Base-by-base conservation (phyloP, 64 coral and sea anemone species). In the Anthopleura sola region DNA sequence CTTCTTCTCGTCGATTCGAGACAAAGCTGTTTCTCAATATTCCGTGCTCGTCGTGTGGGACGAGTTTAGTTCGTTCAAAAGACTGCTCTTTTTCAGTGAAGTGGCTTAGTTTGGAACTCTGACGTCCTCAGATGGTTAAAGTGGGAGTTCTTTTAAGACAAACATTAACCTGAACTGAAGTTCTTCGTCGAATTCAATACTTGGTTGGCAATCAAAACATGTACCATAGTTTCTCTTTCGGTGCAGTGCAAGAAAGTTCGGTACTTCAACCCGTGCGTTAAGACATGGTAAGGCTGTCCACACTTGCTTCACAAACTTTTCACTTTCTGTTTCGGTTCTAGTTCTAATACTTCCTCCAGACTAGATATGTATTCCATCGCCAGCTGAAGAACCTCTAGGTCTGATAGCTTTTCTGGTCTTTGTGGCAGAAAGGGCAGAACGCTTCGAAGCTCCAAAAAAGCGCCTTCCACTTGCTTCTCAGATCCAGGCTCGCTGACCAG, bases 381-480 rank as follows among this genome's bases (percentile, higher is more conserved):
- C 50, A 83, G 19, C 21, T 83, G 55, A 9, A 83, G 50, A 21
- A 83, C 82, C 36, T 83, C 82, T 11, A 83, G 28, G 28, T 83
- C 82, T 20, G 82, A 83, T 36, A 83, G 16, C 29, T 49, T 53
- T 56, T 83, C 82, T 34, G 57, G 49, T 20, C 49, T 29, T 83
- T 83, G 82, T 6, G 82, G 50, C 18, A 83, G 82, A 49, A 83
- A 60, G 23, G 82, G 50, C 3, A 83, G 82, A 36, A 83, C 51
- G 50, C 31, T 83, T 49, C 82, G 44, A 10, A 83, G 47, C 51
- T 83, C 50, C 32, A 83, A 34, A 83, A 83, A 83, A 10, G 82
- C 82, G n/a, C 82, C 82, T 83, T 83, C 82, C 15, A 79, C 76
- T 79, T 79, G 76, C 76, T 79, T 38, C 24, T 79, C 76, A 44